Percentiles rank a stretch among this genome's conserved stretches.
These are phyloP conservation scores for Ornithoptera priamus DNA, from an alignment of 2,888 invertebrate genomes.

Conservation along the genomic window DNA sequence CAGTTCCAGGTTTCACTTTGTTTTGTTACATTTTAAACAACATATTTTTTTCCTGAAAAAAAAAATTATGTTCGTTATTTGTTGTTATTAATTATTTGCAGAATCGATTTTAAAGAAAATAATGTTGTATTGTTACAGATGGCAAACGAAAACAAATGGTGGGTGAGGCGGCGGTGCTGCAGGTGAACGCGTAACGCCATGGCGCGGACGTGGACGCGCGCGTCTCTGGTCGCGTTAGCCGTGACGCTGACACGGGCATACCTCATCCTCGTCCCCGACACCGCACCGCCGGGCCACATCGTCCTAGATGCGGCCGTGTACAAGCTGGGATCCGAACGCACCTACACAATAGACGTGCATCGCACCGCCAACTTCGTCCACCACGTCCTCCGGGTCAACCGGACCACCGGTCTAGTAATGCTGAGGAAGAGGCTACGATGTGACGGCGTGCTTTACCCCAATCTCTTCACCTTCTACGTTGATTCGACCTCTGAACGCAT, in stretches of 20 bases:
- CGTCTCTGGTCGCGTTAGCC: conserved; percentile 51
- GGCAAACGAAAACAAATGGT: conserved; percentile 50
- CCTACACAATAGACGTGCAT: conserved; percentile 89
- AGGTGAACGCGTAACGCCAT: conserved; percentile 59
- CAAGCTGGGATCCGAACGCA: conserved; percentile 87
- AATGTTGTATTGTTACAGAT: conserved; percentile 52
- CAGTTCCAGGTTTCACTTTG: background rate
- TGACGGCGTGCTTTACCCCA: conserved; percentile 90
- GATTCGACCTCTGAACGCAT: conserved; percentile 90
- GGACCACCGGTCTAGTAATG: conserved; percentile 86
- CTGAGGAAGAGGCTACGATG: conserved; percentile 86
- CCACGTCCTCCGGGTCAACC: conserved; percentile 87
- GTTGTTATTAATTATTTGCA: no score
- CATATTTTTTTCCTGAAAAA: no score
- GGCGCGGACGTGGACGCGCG: conserved; percentile 55
- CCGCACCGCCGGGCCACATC: conserved; percentile 81
- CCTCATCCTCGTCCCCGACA: conserved; percentile 81
- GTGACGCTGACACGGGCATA: conserved; percentile 67
- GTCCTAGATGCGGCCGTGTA: conserved; percentile 91
- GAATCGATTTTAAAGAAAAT: no score
- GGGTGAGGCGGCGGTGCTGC: conserved; percentile 66
- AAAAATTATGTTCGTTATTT: no score
- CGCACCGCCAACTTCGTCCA: conserved; percentile 91
- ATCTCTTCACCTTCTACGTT: conserved; percentile 91
- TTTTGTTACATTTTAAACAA: no score